Evolutionary conservation across 2,797 vertebrate genomes (phyloP).

Genomic region (Manis crassicaudata): DNA sequence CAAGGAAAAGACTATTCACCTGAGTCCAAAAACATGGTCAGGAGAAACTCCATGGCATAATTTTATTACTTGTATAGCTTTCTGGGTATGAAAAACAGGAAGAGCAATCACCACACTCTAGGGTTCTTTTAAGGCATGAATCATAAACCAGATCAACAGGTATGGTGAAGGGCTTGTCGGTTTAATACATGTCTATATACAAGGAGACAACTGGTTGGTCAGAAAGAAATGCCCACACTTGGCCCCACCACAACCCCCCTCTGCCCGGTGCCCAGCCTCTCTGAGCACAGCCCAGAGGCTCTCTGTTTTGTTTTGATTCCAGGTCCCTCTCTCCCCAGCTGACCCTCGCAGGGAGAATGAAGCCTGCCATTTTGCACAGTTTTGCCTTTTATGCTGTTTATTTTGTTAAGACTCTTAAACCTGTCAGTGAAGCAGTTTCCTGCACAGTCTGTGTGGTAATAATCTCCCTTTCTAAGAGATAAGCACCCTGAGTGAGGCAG

Average conservation of each 20-base stretch:
- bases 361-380: conserved; percentile 70
- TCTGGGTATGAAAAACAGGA: conserved; percentile 23
- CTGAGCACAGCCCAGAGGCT: not conserved
- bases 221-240: conserved; percentile 50
- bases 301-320: conserved; percentile 55
- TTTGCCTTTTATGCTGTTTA: conserved; percentile 66
- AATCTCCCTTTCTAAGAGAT: conserved; percentile 69
- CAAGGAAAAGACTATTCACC: not conserved
- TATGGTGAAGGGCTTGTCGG: conserved; percentile 52
- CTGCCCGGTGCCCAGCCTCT: not conserved
- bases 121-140: conserved; percentile 66
- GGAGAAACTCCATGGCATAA: not conserved
- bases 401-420: conserved; percentile 79
- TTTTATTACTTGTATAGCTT: conserved; percentile 10
- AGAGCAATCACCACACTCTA: conserved; percentile 22
- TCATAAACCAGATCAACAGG: conserved; percentile 73
- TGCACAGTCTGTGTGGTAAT: conserved; percentile 55
- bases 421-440: conserved; percentile 67
- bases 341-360: conserved; percentile 54
- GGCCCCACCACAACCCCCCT: conserved; percentile 18
- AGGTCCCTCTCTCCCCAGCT: conserved; percentile 44
- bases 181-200: conserved; percentile 65
- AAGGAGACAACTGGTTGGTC: conserved; percentile 67
- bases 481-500: conserved; percentile 48
- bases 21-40: not conserved